Evolutionary conservation across 2,797 vertebrate genomes (phyloP), one percentile per base, ranked within the genome.

Genomic region (Mergus octosetaceus): DNA sequence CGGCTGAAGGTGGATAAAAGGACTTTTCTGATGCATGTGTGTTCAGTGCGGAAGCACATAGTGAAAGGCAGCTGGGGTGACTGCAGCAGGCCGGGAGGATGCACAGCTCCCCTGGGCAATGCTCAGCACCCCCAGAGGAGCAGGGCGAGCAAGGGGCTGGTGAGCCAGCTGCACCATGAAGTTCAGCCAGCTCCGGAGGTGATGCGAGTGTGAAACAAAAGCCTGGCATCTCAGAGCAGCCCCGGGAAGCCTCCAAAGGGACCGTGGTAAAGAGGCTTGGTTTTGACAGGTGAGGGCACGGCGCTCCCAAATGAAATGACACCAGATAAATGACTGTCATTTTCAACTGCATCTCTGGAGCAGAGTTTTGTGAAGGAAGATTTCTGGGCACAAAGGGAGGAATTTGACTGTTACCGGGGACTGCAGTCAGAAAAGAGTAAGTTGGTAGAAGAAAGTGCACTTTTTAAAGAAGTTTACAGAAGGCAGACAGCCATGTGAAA

Each of bases 391-490:
- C 69, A 68, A 94, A 89, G 45, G 71, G 53, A 79, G 36, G 81
- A 89, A 53, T 92, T 78, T 75, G 61, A 38, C 64, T 93, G 58
- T 89, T 94, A 65, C 57, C 91, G 34, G 24, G 36, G 28, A 41
- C 30, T 91, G 75, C 34, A 93, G 53, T 24, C 53, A 61, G 39
- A 54, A 73, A 80, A 30, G 36, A 87, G 8, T 49, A 20, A 88
- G 34, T 62, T 54, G 39, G 28, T 73, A 58, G 60, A 96, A 89
- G 54, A 88, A 94, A 91, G 89, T 60, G 71, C 16, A 56, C 47
- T 86, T 90, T 84, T 84, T 92, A 8, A 95, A 96, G 86, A 93
- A 87, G 65, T 95, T 89, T 96, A 41, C 27, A 80, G 70, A 70
- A 88, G 72, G 76, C 24, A 74, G 71, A 76, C 66, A 94, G 12